Evolutionary conservation across 1,140 invertebrate species (phyloP), one percentile per base, ranked within the genome.

Genomic region (Scylla paramamosain): DNA sequence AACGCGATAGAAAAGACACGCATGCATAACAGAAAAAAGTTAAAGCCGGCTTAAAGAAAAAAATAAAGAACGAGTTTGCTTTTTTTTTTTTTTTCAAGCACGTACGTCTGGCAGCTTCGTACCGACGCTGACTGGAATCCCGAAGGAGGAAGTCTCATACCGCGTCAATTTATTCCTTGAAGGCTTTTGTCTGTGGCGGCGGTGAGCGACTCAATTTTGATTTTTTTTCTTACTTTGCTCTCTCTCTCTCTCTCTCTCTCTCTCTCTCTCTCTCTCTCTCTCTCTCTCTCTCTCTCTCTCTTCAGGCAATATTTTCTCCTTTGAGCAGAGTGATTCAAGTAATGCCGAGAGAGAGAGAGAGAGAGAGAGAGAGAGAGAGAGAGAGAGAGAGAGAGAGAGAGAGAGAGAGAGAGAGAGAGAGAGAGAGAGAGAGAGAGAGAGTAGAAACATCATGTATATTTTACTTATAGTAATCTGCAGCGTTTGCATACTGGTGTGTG

Each of bases 351-450:
- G 67, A 77, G 67, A 77, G 67, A 77, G 67, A 77, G 67, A 77
- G 67, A 77, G 67, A 77, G 67, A 77, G 67, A 77, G 67, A 77
- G 67, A 77, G 67, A 77, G 67, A 77, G 67, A 77, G 67, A 77
- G 67, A 77, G 67, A 77, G 67, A 77, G 67, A 77, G 67, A 77
- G 67, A 77, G 67, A 77, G 67, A 77, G 59, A 67, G 59, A 67
- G 59, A 67, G 59, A 67, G 59, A 67, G 59, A 67, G 59, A 67
- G 59, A 67, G 59, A 67, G 59, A 67, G 59, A 67, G 59, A 67
- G 59, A 67, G 59, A 67, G 59, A 67, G 59, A 67, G 67, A 77
- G 67, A 77, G 67, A 77, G 67, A 77, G 67, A 77, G 67, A 77
- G 67, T 20, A 20, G 20, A n/a, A n/a, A 25, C 6, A n/a, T n/a